Evolutionary conservation across 1,140 invertebrate species (phyloP).

Genomic region (Oedothorax gibbosus): DNA sequence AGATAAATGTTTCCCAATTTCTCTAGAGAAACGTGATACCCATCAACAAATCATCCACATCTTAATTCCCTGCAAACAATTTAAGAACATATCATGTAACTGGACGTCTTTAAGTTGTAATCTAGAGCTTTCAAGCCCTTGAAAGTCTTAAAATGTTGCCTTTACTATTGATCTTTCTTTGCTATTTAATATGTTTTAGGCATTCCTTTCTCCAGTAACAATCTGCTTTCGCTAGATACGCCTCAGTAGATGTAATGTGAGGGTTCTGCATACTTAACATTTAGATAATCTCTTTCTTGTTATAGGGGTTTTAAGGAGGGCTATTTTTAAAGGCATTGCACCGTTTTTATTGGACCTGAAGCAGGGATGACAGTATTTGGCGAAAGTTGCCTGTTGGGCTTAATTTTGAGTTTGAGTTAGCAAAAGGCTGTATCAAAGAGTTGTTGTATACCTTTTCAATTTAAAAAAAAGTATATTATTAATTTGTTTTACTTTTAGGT

Average conservation of each 20-base stretch:
- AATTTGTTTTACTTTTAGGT: too few species aligned
- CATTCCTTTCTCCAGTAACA: constrained; percentile 15
- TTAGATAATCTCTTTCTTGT: background rate
- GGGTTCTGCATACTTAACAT: background rate
- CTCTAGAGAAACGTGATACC: background rate
- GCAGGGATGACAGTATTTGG: too few species aligned
- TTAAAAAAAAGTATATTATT: too few species aligned
- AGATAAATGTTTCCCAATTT: too few species aligned
- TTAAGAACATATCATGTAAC: constrained; percentile 9
- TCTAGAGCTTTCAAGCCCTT: constrained; percentile 11
- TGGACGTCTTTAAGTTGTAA: background rate
- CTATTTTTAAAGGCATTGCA: constrained; percentile 25
- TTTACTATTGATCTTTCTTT: constrained; percentile 32
- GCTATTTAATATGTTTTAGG: constrained; percentile 24
- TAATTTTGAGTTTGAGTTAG: too few species aligned
- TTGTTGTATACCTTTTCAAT: too few species aligned
- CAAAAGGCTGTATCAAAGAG: too few species aligned
- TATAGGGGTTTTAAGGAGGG: constrained; percentile 12
- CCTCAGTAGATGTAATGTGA: constrained; percentile 11
- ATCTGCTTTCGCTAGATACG: background rate
- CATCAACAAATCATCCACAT: constrained; percentile 8
- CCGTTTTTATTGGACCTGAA: too few species aligned
- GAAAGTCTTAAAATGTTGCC: constrained; percentile 5
- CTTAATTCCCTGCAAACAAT: constrained; percentile 11
- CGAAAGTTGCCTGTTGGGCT: too few species aligned